Conservation (phyloP, 2,888 invertebrate species). For the Leistus spinibarbis region DNA sequence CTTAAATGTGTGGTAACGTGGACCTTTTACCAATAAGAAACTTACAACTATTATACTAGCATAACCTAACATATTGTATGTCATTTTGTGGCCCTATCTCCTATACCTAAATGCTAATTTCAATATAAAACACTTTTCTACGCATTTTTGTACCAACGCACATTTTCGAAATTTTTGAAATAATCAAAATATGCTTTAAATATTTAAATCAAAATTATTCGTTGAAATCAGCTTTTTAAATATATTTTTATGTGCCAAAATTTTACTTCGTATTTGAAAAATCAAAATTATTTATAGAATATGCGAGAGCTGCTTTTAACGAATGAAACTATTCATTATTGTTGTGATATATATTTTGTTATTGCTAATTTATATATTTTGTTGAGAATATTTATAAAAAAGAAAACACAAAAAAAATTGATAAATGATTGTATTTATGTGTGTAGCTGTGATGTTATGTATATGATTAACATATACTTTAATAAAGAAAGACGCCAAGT, state of each 20-base stretch:
- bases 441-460: constrained; percentile 39
- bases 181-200: not conserved
- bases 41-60: constrained; percentile 3
- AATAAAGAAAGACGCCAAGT: constrained; percentile 49
- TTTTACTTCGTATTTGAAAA: not conserved
- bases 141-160: constrained; percentile 26
- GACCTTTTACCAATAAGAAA: constrained; percentile 26
- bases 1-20: constrained; percentile 23
- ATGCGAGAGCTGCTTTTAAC: not conserved
- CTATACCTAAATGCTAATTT: not conserved
- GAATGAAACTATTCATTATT: not conserved
- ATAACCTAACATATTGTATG: not conserved
- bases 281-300: not conserved
- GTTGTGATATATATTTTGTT: not conserved
- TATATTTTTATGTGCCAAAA: not conserved
- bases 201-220: not conserved
- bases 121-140: constrained; percentile 11
- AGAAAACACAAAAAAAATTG: not conserved
- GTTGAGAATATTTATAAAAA: not conserved
- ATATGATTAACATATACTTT: constrained; percentile 24
- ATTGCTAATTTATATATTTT: constrained; percentile 3
- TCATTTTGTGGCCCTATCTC: not conserved
- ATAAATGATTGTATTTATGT: constrained; percentile 13
- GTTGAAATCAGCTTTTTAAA: not conserved
- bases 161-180: constrained; percentile 15